Conservation (phyloP, 2,888 invertebrate species). For the Phyto melanocephala region DNA sequence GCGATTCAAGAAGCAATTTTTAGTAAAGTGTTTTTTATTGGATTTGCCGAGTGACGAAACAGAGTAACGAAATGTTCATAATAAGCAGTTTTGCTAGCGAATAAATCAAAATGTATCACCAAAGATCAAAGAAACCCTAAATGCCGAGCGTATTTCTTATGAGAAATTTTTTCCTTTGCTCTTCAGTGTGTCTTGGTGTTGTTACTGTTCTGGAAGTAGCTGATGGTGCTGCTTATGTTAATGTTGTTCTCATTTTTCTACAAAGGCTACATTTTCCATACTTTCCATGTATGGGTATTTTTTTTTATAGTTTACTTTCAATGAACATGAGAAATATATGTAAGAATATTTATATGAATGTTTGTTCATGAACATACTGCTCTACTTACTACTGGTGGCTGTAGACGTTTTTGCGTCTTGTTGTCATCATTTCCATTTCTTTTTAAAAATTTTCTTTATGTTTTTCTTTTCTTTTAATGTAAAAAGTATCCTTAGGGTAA, state of each 20-base stretch:
- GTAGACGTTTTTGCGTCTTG: conserved; percentile 17
- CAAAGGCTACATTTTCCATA: no score
- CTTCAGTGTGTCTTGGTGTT: background rate
- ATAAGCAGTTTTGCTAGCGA: no score
- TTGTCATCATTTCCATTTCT: conserved; percentile 43
- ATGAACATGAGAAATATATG: background rate
- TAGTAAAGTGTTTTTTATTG: no score
- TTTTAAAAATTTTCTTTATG: background rate
- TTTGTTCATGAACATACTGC: conserved; percentile 5
- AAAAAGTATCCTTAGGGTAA: conserved; percentile 60
- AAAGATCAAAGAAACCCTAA: background rate
- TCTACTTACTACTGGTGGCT: background rate
- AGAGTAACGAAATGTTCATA: no score
- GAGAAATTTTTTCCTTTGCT: background rate
- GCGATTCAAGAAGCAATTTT: no score
- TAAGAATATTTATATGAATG: background rate
- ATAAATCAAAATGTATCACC: no score
- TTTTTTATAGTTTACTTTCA: background rate
- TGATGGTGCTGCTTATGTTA: background rate
- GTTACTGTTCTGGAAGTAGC: background rate
- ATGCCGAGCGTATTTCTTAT: conserved; percentile 4
- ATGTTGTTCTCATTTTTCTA: background rate
- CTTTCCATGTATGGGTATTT: background rate
- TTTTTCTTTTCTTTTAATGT: conserved; percentile 10
- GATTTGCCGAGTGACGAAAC: no score